Percentiles rank a stretch among this genome's conserved stretches.
Conservation (phyloP, 2,888 invertebrate genomes). For the Mesochorus sp. region DNA sequence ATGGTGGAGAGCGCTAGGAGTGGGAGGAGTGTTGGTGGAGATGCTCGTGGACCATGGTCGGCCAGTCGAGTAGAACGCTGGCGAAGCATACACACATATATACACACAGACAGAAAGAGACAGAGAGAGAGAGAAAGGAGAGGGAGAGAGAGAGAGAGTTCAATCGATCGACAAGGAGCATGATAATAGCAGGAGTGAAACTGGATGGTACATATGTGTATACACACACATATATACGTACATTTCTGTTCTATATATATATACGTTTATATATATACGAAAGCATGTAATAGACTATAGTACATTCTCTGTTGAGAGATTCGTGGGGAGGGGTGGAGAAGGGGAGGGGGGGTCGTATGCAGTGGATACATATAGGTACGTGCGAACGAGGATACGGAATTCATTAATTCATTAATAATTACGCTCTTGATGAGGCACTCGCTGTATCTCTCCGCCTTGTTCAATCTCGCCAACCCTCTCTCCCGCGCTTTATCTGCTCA, state of each 20-base stretch:
- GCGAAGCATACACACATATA: constrained; percentile 27
- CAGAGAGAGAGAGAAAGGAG: no score
- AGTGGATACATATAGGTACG: constrained; percentile 12
- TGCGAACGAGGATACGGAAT: constrained; percentile 50
- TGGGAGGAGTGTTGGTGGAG: not conserved
- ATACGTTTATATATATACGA: no score
- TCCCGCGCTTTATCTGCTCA: not conserved
- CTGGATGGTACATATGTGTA: constrained; percentile 30
- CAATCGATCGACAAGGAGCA: constrained; percentile 57
- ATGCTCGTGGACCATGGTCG: constrained; percentile 39
- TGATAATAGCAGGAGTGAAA: constrained; percentile 52
- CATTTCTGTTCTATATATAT: not conserved
- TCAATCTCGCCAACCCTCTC: constrained; percentile 4
- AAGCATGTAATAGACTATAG: constrained; percentile 7
- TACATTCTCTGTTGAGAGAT: constrained; percentile 19
- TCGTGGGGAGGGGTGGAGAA: no score
- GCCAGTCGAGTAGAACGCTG: constrained; percentile 30
- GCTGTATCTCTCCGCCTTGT: constrained; percentile 33
- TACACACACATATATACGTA: not conserved
- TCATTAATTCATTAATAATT: constrained; percentile 62
- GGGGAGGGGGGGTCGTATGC: no score
- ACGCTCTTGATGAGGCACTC: constrained; percentile 53
- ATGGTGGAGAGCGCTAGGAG: not conserved
- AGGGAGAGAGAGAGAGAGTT: no score
- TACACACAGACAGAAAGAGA: no score